Evolutionary conservation across 2,888 invertebrate species (phyloP).

Genomic region (Anarsia innoxiella): DNA sequence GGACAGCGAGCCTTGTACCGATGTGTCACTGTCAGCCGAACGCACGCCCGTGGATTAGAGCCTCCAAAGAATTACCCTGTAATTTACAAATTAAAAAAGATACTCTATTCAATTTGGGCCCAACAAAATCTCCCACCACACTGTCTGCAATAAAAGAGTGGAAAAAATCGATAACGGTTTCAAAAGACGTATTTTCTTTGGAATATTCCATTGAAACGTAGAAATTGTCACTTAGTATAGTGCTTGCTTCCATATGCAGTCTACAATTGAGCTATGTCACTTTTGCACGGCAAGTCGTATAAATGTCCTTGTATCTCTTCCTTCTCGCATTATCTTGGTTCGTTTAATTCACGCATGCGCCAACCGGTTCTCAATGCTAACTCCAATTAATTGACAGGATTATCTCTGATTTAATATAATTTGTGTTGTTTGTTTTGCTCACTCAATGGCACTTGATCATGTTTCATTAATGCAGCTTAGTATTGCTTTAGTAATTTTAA

Average conservation of each 20-base stretch:
- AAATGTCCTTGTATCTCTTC: slow-evolving; percentile 41
- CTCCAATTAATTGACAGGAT: slow-evolving; percentile 74
- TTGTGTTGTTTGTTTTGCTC: slow-evolving; percentile 68
- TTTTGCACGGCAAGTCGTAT: no score
- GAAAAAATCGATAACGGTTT: no score
- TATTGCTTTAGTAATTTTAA: background rate
- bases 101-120: background rate
- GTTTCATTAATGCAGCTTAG: slow-evolving; percentile 15
- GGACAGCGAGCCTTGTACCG: slow-evolving; percentile 69
- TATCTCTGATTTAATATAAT: slow-evolving; percentile 73
- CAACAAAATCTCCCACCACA: background rate
- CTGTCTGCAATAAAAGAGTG: no score
- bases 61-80: slow-evolving; percentile 58
- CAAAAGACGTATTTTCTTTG: no score
- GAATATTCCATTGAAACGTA: no score
- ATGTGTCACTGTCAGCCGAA: slow-evolving; percentile 72
- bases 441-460: slow-evolving; percentile 42
- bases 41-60: slow-evolving; percentile 55
- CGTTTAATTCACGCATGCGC: slow-evolving; percentile 62
- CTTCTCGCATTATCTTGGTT: slow-evolving; percentile 48
- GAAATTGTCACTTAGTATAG: no score
- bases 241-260: no score
- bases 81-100: slow-evolving; percentile 25
- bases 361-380: slow-evolving; percentile 68
- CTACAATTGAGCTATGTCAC: no score